These are phyloP conservation scores for Crepidodera aurea DNA, from an alignment of 2,888 invertebrate genomes.

Conservation along the genomic window DNA sequence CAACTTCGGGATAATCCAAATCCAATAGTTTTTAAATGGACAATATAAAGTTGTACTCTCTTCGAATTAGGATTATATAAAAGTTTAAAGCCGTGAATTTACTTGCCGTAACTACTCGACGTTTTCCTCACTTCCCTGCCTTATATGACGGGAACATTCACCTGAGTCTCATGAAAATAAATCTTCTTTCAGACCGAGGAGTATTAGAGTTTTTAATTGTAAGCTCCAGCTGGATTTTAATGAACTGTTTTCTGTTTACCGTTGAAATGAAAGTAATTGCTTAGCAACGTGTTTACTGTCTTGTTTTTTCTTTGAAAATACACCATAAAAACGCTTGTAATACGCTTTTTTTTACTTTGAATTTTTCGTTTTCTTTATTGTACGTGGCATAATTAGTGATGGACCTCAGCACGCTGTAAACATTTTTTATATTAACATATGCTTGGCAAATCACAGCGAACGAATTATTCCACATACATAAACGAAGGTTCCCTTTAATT, in stretches of 20 bases:
- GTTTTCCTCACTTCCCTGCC: slow-evolving; percentile 13
- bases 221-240: slow-evolving; percentile 36
- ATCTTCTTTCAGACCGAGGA: slow-evolving; percentile 19
- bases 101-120: slow-evolving; percentile 7
- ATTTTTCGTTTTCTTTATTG: slow-evolving; percentile 1
- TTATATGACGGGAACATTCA: slow-evolving; percentile 25
- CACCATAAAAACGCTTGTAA: slow-evolving; percentile 12
- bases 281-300: slow-evolving; percentile 25
- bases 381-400: background rate
- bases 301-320: slow-evolving; percentile 20
- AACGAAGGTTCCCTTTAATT: too few species aligned
- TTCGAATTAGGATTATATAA: slow-evolving; percentile 15
- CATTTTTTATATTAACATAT: too few species aligned
- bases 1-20: background rate
- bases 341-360: slow-evolving; percentile 7
- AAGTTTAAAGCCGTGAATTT: slow-evolving; percentile 19
- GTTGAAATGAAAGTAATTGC: slow-evolving; percentile 32
- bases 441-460: background rate
- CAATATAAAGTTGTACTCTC: slow-evolving; percentile 1
- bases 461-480: background rate
- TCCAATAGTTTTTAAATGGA: background rate
- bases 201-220: slow-evolving; percentile 31
- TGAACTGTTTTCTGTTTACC: slow-evolving; percentile 38
- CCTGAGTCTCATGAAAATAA: slow-evolving; percentile 30
- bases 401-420: background rate